Percentiles rank a stretch among this genome's conserved stretches.
Evolutionary conservation across 2,797 vertebrate genomes (phyloP).

Genomic region (Artibeus jamaicensis): DNA sequence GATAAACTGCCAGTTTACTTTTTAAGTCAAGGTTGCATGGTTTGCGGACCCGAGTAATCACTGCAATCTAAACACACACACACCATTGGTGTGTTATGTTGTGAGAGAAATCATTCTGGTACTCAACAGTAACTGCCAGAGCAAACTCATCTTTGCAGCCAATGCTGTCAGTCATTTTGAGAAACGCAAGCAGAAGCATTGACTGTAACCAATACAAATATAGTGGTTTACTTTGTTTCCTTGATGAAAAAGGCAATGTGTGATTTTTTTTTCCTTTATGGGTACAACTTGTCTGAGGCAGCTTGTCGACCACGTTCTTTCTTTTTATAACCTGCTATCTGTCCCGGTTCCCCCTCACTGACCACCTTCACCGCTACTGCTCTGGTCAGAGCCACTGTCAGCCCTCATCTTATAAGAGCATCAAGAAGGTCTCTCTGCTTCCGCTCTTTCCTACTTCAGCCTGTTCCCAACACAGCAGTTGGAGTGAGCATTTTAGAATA

Average conservation of each 20-base stretch:
- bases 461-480: neutral
- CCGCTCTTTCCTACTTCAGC: neutral
- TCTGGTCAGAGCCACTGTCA: neutral
- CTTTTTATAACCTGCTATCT: neutral
- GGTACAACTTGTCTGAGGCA: neutral
- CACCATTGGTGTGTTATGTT: neutral
- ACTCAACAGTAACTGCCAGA: conserved; percentile 35
- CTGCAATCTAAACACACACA: conserved; percentile 28
- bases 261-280: neutral
- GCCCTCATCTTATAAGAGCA: neutral
- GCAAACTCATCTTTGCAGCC: conserved; percentile 48
- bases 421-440: neutral
- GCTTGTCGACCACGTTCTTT: neutral
- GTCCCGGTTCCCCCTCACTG: neutral
- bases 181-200: conserved; percentile 36
- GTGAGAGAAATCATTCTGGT: conserved; percentile 50
- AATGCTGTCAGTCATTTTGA: conserved; percentile 40
- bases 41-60: neutral
- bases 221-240: neutral
- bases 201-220: conserved; percentile 14
- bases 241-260: conserved; percentile 27
- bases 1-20: conserved; percentile 42
- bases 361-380: neutral
- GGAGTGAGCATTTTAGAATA: neutral
- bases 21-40: conserved; percentile 39